These are phyloP conservation scores for Sphyrna mokarran DNA, from an alignment of 2,113 vertebrate species.

Conservation along the genomic window DNA sequence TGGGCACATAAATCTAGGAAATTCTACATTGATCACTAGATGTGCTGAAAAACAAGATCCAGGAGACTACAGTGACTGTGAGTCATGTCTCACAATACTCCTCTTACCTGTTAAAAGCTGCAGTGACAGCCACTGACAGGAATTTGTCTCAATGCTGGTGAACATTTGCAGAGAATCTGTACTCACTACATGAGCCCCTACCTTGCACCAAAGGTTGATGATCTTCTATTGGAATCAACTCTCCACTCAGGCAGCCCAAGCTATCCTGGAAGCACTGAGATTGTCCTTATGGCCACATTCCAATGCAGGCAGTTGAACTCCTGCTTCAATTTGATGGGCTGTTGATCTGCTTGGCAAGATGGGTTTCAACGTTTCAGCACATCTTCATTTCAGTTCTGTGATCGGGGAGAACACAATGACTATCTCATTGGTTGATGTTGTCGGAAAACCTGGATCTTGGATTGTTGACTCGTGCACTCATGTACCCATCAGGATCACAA, in stretches of 20 bases:
- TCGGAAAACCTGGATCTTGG: not conserved
- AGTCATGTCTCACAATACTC: not conserved
- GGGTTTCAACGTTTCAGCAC: not conserved
- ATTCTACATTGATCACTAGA: too few relatives aligned
- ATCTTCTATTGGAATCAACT: not conserved
- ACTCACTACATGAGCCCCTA: not conserved
- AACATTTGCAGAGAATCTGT: not conserved
- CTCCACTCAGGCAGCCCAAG: not conserved
- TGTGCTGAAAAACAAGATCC: too few relatives aligned
- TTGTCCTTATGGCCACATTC: not conserved
- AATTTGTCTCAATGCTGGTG: not conserved
- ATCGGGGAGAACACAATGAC: not conserved
- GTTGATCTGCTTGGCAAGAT: not conserved
- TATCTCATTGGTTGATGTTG: not conserved
- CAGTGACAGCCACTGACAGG: not conserved
- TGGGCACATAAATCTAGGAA: too few relatives aligned
- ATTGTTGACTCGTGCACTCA: not conserved
- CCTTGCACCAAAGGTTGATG: not conserved
- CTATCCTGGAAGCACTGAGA: not conserved
- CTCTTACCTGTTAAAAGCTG: not conserved
- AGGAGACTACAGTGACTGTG: not conserved
- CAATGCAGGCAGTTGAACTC: not conserved
- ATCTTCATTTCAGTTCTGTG: not conserved
- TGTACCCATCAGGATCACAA: not conserved
- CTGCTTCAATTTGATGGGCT: not conserved